These are phyloP conservation scores for Ypsolopha scabrella DNA, from an alignment of 2,888 invertebrate species.

Conservation along the genomic window DNA sequence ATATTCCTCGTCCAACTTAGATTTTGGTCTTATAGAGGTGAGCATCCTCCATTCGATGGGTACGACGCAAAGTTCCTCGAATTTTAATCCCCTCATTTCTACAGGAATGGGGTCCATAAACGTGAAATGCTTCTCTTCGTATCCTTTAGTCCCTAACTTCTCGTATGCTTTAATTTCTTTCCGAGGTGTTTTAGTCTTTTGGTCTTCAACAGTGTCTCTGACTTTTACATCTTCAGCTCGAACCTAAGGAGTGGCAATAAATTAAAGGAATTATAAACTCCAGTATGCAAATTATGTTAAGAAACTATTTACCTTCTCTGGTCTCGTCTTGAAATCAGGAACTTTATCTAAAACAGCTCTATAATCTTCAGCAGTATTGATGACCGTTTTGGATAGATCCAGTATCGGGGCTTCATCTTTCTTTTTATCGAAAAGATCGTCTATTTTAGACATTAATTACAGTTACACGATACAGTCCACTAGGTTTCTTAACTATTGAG, in stretches of 20 bases:
- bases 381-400: constrained; percentile 84
- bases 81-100: constrained; percentile 82
- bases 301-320: constrained; percentile 76
- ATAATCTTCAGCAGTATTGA: constrained; percentile 85
- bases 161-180: constrained; percentile 77
- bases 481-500: constrained; percentile 8
- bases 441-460: constrained; percentile 76
- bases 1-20: constrained; percentile 87
- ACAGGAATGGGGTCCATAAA: constrained; percentile 83
- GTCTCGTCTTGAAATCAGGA: constrained; percentile 90
- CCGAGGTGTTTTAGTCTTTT: constrained; percentile 79
- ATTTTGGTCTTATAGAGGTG: constrained; percentile 87
- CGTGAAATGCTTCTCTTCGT: constrained; percentile 60
- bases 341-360: constrained; percentile 86
- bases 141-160: constrained; percentile 73
- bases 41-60: constrained; percentile 95
- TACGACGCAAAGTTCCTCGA: constrained; percentile 84
- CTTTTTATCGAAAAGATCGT: constrained; percentile 87
- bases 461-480: constrained; percentile 4
- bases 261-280: constrained; percentile 7
- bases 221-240: constrained; percentile 82
- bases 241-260: constrained; percentile 51
- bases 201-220: constrained; percentile 75
- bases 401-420: constrained; percentile 87
- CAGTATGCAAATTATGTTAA: not conserved